These are phyloP conservation scores for Cynocephalus volans DNA, from an alignment of 2,113 vertebrate genomes.

Conservation along the genomic window DNA sequence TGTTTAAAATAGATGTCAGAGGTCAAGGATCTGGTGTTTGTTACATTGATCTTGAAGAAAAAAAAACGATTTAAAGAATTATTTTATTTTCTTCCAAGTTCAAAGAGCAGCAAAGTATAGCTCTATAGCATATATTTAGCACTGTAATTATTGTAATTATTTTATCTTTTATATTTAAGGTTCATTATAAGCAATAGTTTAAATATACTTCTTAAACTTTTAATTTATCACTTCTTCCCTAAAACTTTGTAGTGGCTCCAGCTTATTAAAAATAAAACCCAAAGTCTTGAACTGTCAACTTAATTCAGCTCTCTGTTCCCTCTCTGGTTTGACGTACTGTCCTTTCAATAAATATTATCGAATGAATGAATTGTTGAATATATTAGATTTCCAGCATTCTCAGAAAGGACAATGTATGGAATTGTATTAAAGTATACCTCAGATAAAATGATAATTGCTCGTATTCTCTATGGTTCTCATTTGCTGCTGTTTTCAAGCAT, in stretches of 20 bases:
- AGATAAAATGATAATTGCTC: conserved; percentile 4
- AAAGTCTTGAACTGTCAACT: neutral
- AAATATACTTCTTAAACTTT: conserved; percentile 6
- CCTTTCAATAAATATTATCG: neutral
- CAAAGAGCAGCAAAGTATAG: neutral
- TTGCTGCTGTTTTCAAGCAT: conserved; percentile 16
- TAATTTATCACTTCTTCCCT: neutral
- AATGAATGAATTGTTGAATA: neutral
- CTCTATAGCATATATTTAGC: conserved; percentile 20
- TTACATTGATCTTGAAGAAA: neutral
- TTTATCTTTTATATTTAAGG: conserved; percentile 14
- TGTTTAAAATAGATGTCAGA: conserved; percentile 37
- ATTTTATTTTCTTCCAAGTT: conserved; percentile 7
- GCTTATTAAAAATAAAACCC: neutral
- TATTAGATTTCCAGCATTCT: conserved; percentile 4
- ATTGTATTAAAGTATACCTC: neutral
- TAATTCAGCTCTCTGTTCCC: rapidly evolving
- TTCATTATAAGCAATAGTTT: conserved; percentile 13
- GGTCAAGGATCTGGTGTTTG: neutral
- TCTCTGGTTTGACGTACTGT: neutral
- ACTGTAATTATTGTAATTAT: neutral
- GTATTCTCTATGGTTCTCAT: conserved; percentile 14
- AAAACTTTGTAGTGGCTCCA: neutral
- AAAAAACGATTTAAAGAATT: neutral
- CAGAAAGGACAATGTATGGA: neutral